Base-by-base conservation (phyloP, 2,888 invertebrate species). In the Campoplex nolae region DNA sequence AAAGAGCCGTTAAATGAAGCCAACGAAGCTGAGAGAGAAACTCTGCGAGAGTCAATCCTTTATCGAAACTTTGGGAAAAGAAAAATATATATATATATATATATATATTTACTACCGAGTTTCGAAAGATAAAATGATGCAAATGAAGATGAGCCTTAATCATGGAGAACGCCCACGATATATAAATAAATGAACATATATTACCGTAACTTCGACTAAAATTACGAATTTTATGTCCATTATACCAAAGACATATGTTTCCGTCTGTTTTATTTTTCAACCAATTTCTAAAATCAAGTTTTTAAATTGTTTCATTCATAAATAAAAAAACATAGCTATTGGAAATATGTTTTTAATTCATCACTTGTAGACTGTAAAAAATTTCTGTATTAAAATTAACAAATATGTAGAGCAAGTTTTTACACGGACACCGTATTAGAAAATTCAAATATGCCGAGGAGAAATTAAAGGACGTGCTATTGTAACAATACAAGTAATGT, bases 1-100 rank as follows among this genome's bases (percentile, higher is more conserved):
- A 68, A 82, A 78, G 68, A 82, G 67, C 82, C 74, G 73, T 82
- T 75, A 68, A 68, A 28, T 23, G 42, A 56, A 78, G 76, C 76
- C 35, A 23, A 28, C 68, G 67, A 76, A 68, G 45, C 65, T 11
- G 48, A 32, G 62, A 62, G 32, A 62, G 62, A n/a, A 32, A 32
- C 62, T 56, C 54, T 58, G 16, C 42, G 54, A 51, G 38, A 42
- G 48, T 38, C 73, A 23, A 73, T 56, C 38, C 16, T 38, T 54
- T 56, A 71, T 74, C 54, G 73, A 56, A 54, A n/a, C 11, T 56
- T 35, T 3, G 38, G 6, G 38, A 11, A 73, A n/a, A n/a, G 51
- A 32, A 13, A 56, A 54, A 56, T 35, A 6, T 1, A 38, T 38
- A 54, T 74, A 6, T 38, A 38, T 38, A 54, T 74, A 6, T 38